Base-by-base conservation (phyloP, 1,140 invertebrate species). In the Drosophila aff. region DNA sequence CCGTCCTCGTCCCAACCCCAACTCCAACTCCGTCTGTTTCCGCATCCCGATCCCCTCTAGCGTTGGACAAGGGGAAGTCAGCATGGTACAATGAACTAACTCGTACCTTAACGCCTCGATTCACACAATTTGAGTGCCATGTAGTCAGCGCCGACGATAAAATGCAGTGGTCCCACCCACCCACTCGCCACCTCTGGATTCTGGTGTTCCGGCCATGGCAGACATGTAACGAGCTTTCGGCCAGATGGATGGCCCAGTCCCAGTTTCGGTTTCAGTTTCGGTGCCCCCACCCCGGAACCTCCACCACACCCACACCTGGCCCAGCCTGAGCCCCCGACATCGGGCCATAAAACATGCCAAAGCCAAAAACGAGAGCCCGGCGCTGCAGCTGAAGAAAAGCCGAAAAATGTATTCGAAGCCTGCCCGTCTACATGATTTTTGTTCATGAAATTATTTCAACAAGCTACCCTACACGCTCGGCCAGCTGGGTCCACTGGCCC, bases 21-120 rank as follows among this genome's bases (percentile, higher is more conserved):
- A 21, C 53, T 57, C 36, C 21, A 16, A 11, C 53, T 55, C 21
- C 36, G 18, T 38, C 33, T 21, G 52, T 10, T 23, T 55, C 52
- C 52, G 31, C 52, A 23, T 40, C 33, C 53, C 36, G 21, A 23
- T 23, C 15, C 53, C 33, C 53, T 55, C 18, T 33, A 18, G 33
- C 11, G 40, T 8, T n/a, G 6, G 15, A 7, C 10, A 16, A 64
- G 31, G 31, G 28, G 41, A 46, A 59, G 67, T 18, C 50, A 77
- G 67, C 49, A 87, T 87, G 84, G 81, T 90, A 87, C 84, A 90
- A 90, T 90, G 85, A 90, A 90, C 85, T 90, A 90, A 89, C 85
- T 89, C 86, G 85, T 89, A 89, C 85, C 85, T 89, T 90, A 90
- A 89, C 85, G 85, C 81, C 85, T 90, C 81, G 85, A 90, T 89